Conservation (phyloP, 2,113 vertebrate species). For the Platichthys flesus region DNA sequence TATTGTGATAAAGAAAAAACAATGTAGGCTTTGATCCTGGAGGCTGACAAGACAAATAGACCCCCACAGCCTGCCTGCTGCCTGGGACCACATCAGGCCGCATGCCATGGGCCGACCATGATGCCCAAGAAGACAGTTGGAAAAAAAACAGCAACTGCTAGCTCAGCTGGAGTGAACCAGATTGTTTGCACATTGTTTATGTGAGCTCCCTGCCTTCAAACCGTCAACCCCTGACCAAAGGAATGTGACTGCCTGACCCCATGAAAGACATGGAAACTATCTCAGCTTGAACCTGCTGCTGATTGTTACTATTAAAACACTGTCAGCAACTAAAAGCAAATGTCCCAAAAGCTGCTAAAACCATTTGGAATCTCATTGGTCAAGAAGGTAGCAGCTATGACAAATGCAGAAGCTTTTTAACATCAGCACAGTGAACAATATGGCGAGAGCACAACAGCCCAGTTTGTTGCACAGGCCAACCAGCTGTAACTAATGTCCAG, state of each 20-base stretch:
- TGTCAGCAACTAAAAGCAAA: not conserved
- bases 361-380: not conserved
- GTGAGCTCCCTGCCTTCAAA: conserved; percentile 76
- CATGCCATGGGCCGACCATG: conserved; percentile 63
- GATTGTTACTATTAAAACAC: not conserved
- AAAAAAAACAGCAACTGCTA: conserved; percentile 79
- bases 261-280: conserved; percentile 28
- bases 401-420: conserved; percentile 4
- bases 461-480: conserved; percentile 38
- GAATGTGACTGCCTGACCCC: conserved; percentile 72
- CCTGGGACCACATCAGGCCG: conserved; percentile 64
- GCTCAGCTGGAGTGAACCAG: conserved; percentile 81
- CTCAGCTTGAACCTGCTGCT: conserved; percentile 6
- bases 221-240: conserved; percentile 76
- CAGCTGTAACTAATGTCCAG: conserved; percentile 73
- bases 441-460: conserved; percentile 36
- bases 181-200: conserved; percentile 77
- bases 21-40: conserved; percentile 24
- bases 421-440: conserved; percentile 25
- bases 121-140: conserved; percentile 45
- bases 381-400: not conserved
- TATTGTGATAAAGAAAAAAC: not conserved
- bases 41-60: conserved; percentile 47
- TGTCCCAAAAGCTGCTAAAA: not conserved
- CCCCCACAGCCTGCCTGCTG: conserved; percentile 47